phyloP scores from a whole-genome alignment of 1,140 invertebrate genomes.

The Calliphora vicina region DNA sequence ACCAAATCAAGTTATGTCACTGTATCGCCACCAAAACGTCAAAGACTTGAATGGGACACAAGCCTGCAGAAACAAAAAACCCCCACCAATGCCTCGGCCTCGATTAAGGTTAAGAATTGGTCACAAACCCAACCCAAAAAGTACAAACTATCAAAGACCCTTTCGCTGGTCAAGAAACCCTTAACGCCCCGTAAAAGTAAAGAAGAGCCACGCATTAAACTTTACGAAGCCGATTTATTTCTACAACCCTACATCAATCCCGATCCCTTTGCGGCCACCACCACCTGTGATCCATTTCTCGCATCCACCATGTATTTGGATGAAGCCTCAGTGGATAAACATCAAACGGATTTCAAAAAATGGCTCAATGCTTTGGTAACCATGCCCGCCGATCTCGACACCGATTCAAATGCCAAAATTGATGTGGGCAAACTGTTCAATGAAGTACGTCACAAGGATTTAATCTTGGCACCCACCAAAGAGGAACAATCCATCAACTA shows the following conservation, averaged over 20 bases:
- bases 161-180: constrained; percentile 51
- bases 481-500: constrained; percentile 73
- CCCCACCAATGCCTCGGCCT: constrained; percentile 45
- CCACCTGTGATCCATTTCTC: constrained; percentile 74
- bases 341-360: constrained; percentile 82
- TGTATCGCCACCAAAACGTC: constrained; percentile 55
- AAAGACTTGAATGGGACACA: constrained; percentile 44
- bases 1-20: background rate
- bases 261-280: constrained; percentile 70
- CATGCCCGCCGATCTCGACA: constrained; percentile 76
- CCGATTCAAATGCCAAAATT: constrained; percentile 69
- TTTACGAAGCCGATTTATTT: constrained; percentile 57
- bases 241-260: constrained; percentile 62
- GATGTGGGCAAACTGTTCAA: constrained; percentile 80
- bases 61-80: constrained; percentile 14
- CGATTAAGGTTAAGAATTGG: constrained; percentile 44
- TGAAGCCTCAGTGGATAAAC: constrained; percentile 79
- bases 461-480: constrained; percentile 72
- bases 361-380: constrained; percentile 90
- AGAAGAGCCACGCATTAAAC: constrained; percentile 42
- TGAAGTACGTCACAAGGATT: constrained; percentile 71
- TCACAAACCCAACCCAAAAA: constrained; percentile 50
- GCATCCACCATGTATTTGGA: constrained; percentile 77
- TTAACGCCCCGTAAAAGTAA: constrained; percentile 44
- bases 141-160: constrained; percentile 46